Evolutionary conservation across 2,797 vertebrate species (phyloP), one percentile per base, ranked within the genome.

Genomic region (Gadopsis bispinosus): DNA sequence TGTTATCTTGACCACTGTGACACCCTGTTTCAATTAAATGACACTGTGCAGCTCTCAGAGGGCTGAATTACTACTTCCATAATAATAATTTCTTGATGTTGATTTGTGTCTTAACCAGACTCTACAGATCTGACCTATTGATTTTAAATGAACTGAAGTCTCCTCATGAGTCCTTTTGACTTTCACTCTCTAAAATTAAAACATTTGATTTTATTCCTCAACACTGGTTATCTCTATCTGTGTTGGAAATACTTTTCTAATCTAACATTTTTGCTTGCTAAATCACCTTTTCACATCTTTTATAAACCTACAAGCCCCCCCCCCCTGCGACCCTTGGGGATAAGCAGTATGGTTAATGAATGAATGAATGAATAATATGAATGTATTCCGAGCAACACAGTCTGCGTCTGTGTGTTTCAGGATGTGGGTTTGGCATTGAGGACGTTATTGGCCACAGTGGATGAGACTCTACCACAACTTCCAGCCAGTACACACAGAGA

Each of bases 401-500:
- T 67, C 51, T 81, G 14, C 80, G 33, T 76, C 26, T 84, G 50
- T 73, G 43, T 81, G 7, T 59, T 45, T 47, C 66, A 99, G 98
- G 98, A 99, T 84, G 98, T 99, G 26, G 98, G 98, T 75, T 93
- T 99, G 91, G 98, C 98, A 0, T 87, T 99, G 84, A 96, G 98
- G 91, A 99, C 97, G 0, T 93, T 99, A 59, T 83, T 99, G 91
- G 98, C 98, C 53, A 98, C 98, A 1, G 98, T 99, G 65, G 98
- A 99, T 29, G 98, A 99, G 90, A 99, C 97, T 14, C 96, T 99
- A 84, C 97, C 98, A 0, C 94, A 95, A 47, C 96, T 99, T 58
- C 98, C 98, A 10, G 92, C 97, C 69, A 97, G 97, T 87, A 98
- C 97, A 22, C 98, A 99, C 94, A 94, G 98, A 96, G 98, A 99